phyloP scores from a whole-genome alignment of 2,888 invertebrate species.

The Graphium colonna region DNA sequence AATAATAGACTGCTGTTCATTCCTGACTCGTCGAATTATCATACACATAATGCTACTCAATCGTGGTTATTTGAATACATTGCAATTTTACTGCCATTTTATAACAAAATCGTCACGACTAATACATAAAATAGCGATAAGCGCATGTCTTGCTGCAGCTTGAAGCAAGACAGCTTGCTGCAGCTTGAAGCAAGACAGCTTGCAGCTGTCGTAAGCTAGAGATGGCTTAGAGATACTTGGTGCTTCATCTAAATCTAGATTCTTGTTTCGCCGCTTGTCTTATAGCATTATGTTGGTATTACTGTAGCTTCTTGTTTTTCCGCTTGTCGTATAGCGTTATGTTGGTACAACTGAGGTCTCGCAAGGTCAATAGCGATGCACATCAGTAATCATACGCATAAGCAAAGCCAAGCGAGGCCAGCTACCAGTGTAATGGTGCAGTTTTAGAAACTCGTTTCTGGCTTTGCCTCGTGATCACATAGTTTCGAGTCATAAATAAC shows the following conservation, averaged over 20 bases:
- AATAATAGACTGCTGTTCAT: no score
- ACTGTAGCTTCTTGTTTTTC: no score
- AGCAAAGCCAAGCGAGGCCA: constrained; percentile 2
- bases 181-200: background rate
- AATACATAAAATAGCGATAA: background rate
- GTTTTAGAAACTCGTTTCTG: no score
- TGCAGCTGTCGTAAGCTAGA: background rate
- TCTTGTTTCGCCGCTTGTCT: constrained; percentile 8
- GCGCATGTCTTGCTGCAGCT: background rate
- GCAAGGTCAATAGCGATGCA: constrained; percentile 33
- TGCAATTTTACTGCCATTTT: background rate
- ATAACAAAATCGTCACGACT: background rate
- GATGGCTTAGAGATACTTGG: background rate
- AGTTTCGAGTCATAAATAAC: no score
- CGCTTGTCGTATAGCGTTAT: constrained; percentile 17
- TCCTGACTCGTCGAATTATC: no score
- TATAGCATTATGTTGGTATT: no score
- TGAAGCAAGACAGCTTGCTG: background rate
- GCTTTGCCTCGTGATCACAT: no score
- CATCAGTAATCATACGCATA: constrained; percentile 25
- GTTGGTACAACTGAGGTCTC: constrained; percentile 17
- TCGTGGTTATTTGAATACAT: no score
- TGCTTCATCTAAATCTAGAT: background rate
- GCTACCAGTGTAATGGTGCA: no score
- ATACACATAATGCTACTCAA: no score